Conservation (phyloP, 23 tunicate species). For the Ascidia mentula region DNA sequence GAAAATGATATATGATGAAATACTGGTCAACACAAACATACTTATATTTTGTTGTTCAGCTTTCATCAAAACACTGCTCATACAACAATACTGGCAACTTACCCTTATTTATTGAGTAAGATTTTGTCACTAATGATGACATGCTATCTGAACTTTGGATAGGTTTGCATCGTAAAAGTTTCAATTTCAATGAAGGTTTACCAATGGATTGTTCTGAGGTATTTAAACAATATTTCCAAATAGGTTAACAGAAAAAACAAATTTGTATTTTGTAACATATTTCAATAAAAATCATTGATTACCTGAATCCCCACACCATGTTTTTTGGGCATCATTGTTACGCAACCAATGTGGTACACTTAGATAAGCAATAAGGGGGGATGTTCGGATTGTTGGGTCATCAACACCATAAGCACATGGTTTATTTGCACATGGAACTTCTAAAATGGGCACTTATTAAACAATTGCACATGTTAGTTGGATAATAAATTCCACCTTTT, state of each 20-base stretch:
- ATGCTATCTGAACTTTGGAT: neutral
- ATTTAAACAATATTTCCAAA: neutral
- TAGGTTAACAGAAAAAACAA: no score
- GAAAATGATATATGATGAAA: neutral
- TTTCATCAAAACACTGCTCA: neutral
- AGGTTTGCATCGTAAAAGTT: slow-evolving; percentile 5
- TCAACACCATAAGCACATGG: slow-evolving; percentile 42
- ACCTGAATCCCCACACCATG: slow-evolving; percentile 1
- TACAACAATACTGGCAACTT: neutral
- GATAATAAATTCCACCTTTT: no score
- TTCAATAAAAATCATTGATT: neutral
- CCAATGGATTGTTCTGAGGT: neutral
- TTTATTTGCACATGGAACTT: neutral
- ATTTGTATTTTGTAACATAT: no score
- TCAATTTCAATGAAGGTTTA: neutral
- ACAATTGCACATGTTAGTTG: no score
- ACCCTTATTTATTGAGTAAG: neutral
- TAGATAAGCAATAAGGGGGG: slow-evolving; percentile 38
- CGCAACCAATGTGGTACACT: slow-evolving; percentile 64
- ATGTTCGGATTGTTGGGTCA: slow-evolving; percentile 40
- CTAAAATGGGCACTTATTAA: neutral
- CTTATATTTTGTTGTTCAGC: neutral
- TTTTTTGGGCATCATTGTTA: neutral
- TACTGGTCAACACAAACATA: neutral
- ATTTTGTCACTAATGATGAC: neutral